phyloP scores from a whole-genome alignment of 2,888 invertebrate genomes.

The Sthenelais limicola region DNA sequence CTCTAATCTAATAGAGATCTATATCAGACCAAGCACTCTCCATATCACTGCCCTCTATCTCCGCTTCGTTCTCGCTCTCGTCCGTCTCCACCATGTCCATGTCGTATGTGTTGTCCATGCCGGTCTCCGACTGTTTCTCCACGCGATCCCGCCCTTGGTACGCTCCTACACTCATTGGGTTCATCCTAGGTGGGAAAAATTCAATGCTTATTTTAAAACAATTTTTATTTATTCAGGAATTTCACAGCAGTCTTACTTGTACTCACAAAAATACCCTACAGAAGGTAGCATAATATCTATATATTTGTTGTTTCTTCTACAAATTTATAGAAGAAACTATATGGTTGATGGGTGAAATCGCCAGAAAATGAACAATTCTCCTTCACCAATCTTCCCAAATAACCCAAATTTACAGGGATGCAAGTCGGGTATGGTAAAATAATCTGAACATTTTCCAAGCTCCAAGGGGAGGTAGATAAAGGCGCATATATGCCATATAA shows the following conservation, averaged over 20 bases:
- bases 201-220: too few relatives aligned
- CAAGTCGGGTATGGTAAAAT: too few relatives aligned
- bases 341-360: too few relatives aligned
- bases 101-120: constrained; percentile 60
- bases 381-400: too few relatives aligned
- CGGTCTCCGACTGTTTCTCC: constrained; percentile 71
- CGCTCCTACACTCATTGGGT: constrained; percentile 79
- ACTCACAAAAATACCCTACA: not conserved
- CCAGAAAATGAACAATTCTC: too few relatives aligned
- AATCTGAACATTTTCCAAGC: too few relatives aligned
- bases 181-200: constrained; percentile 76
- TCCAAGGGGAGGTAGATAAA: too few relatives aligned
- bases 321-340: not conserved
- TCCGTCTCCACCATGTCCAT: constrained; percentile 67
- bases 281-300: not conserved
- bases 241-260: too few relatives aligned
- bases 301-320: not conserved
- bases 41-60: constrained; percentile 44
- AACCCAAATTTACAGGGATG: too few relatives aligned
- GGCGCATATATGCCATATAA: too few relatives aligned
- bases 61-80: constrained; percentile 69
- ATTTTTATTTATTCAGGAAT: too few relatives aligned
- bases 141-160: constrained; percentile 79
- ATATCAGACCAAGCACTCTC: constrained; percentile 46
- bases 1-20: constrained; percentile 40